Evolutionary conservation across 2,888 invertebrate species (phyloP), one percentile per base, ranked within the genome.

Genomic region (Drosophila cracens): DNA sequence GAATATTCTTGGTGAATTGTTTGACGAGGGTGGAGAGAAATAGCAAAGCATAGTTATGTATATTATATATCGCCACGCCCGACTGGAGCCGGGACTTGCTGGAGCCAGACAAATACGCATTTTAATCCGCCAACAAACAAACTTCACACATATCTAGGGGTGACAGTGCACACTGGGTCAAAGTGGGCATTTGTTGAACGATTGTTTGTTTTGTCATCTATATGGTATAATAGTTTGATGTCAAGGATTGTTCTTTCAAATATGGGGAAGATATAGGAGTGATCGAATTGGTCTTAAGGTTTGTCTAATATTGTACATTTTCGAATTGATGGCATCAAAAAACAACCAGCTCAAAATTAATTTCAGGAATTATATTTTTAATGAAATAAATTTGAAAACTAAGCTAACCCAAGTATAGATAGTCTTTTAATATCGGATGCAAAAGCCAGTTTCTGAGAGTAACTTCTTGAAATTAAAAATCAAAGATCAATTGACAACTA

Each of bases 1-100:
- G 27, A 36, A 34, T 21, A 34, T 25, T 25, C 25, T 54, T 36
- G 54, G 54, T 56, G 38, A 56, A 27, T 38, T 38, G n/a, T 27
- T n/a, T 38, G 8, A 13, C 7, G 13, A n/a, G n/a, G 27, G 4
- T 38, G 18, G n/a, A n/a, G 2, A 5, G 4, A 13, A n/a, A 27
- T 4, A 38, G 13, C 40, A 27, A n/a, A 56, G 13, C 38, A 56
- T 29, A 56, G 38, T 38, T 56, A n/a, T 38, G 38, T 29, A 27
- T 56, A n/a, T 27, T 38, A 27, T n/a, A 40, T 56, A n/a, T 27
- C 21, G 34, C 18, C 27, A 4, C 54, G 54, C 36, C 52, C 4
- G 33, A 33, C 18, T 54, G 54, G 25, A 36, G 36, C 54, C 36
- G 18, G 54, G 11, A 25, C 34, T 2, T n/a, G 18, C 54, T 56